Evolutionary conservation across 2,797 vertebrate species (phyloP), one percentile per base, ranked within the genome.

Genomic region (Aldrovandia affinis): DNA sequence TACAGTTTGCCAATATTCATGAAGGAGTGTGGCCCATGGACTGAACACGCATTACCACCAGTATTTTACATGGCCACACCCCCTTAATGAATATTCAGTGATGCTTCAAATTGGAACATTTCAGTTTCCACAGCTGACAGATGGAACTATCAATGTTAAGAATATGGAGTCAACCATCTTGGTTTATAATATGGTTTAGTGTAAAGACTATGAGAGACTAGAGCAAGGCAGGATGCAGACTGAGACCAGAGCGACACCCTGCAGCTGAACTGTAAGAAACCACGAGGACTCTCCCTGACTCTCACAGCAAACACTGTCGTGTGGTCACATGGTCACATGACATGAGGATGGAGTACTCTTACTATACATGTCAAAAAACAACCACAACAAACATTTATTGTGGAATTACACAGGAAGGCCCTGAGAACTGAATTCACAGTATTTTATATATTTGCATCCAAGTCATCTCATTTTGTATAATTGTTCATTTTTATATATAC

Each of bases 401-500:
- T 59, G 54, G 25, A 57, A 59, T 59, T 78, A 83, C 33, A 57
- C 33, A 10, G 80, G 36, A n/a, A 61, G 30, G 55, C 22, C 36
- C 6, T 2, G 22, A n/a, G 30, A 25, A 81, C 25, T 30, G 9
- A 54, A 80, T 80, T 18, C 36, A 61, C 6, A 25, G 10, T n/a
- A 81, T 42, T 20, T 1, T 0, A 36, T 55, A 39, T 12, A n/a
- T 77, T 47, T 70, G 75, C 78, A 84, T 84, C 80, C 75, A 50
- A 78, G 61, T 80, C 78, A 70, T 50, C 30, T 78, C 55, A 28
- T 78, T 59, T 86, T 82, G 83, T 82, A 47, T 81, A 77, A 47
- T 39, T 22, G 33, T 36, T 39, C 5, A 22, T 20, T 73, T 73
- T 73, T 59, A 12, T 73, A 73, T 47, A 10, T 77, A 44, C 18